Base-by-base conservation (phyloP, 2,888 invertebrate species). In the Lithophane ornitopus region DNA sequence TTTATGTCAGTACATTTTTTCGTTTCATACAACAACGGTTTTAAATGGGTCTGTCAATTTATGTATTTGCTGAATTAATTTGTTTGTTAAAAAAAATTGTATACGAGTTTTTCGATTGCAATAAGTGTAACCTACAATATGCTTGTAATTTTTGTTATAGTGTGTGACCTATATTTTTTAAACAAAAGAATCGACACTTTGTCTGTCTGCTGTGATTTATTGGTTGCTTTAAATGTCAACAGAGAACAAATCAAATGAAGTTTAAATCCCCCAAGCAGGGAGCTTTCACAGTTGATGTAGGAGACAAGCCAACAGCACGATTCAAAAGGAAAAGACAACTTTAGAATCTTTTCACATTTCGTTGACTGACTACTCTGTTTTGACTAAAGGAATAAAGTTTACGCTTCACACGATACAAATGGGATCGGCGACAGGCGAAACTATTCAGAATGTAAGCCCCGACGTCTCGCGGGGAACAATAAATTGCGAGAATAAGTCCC, bases 401-500 rank as follows among this genome's bases (percentile, higher is more conserved):
- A 80, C 76, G 78, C 75, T 84, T 78, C 70, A 77, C 78, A 75
- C 73, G 74, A 75, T 81, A 87, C 79, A 87, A 88, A 90, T 89
- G 84, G 87, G 89, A 91, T 90, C 87, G 87, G 86, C 83, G 89
- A 89, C 88, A 88, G 74, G 80, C 80, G 59, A 88, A 85, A 88
- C 88, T 88, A 88, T 91, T 90, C 88, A 83, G 89, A 90, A 89
- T 88, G 85, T 88, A 89, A 90, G 88, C 88, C 87, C 87, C 87
- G 79, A 81, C 84, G 89, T 89, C 89, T 89, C 89, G 83, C 79
- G 70, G 84, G 72, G 80, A 68, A 88, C 91, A 88, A 93, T 90
- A 92, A 91, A 93, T 92, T 90, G 90, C 82, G 76, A 81, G 87
- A 90, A 91, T 90, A 90, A 89, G 87, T 89, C 88, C 85, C 78